These are phyloP conservation scores for Dendrophyllia cribrosa DNA, from an alignment of 64 coral and sea anemone species.

Conservation along the genomic window DNA sequence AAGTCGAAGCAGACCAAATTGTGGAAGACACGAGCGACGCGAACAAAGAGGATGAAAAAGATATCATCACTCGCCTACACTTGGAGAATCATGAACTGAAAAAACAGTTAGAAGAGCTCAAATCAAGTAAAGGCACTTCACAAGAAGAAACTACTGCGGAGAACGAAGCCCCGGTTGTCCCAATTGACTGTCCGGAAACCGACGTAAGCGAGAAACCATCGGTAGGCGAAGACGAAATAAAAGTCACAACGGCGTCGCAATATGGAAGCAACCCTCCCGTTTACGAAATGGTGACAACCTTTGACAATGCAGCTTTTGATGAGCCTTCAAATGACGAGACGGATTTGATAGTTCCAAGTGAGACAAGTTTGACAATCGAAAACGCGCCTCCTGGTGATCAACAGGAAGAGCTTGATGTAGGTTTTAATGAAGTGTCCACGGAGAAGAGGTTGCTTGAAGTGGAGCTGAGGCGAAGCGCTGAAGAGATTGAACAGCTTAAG, in stretches of 20 bases:
- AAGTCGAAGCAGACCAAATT: constrained; percentile 64
- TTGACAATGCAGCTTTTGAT: constrained; percentile 1
- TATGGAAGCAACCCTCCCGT: background rate
- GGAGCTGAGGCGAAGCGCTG: constrained; percentile 44
- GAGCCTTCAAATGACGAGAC: background rate
- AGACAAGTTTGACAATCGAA: background rate
- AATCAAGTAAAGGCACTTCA: background rate
- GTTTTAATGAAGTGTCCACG: background rate
- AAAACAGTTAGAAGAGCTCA: constrained; percentile 62
- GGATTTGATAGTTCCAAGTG: constrained; percentile 7
- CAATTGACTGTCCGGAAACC: constrained; percentile 30
- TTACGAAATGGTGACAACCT: constrained; percentile 30
- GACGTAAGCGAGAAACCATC: background rate
- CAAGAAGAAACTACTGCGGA: constrained; percentile 51
- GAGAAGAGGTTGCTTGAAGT: constrained; percentile 13
- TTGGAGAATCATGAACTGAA: constrained; percentile 77
- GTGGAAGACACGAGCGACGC: constrained; percentile 50
- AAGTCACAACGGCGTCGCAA: background rate
- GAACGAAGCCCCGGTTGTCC: constrained; percentile 46
- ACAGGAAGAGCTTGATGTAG: constrained; percentile 32
- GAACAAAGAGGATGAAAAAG: constrained; percentile 44
- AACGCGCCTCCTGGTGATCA: background rate
- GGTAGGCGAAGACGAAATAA: background rate
- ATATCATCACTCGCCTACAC: constrained; percentile 44
- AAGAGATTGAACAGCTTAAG: constrained; percentile 54